phyloP scores from a whole-genome alignment of 2,113 vertebrate species.

The Hiodon tergisus region DNA sequence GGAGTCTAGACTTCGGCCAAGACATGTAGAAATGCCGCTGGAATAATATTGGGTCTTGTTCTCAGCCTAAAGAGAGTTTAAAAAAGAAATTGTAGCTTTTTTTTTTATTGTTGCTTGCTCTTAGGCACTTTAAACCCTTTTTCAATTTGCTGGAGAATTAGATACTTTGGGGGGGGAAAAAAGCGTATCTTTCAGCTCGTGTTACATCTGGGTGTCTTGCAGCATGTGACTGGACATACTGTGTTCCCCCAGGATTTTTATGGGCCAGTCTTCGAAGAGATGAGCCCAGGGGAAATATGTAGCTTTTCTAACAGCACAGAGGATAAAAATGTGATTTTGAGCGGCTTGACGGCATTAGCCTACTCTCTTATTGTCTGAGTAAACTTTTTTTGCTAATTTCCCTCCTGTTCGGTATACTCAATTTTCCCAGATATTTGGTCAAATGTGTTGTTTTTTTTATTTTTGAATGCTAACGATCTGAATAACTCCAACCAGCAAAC shows the following conservation, averaged over 20 bases:
- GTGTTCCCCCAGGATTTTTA: no score
- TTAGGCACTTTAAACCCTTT: background rate
- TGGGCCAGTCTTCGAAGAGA: slow-evolving; percentile 6
- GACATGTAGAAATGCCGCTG: background rate
- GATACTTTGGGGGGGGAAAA: background rate
- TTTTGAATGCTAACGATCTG: no score
- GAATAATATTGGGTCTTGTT: background rate
- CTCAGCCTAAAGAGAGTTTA: background rate
- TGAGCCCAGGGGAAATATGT: background rate
- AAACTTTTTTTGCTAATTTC: no score
- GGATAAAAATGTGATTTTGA: slow-evolving; percentile 20
- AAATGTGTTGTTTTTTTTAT: no score
- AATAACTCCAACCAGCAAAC: no score
- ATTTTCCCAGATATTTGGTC: no score
- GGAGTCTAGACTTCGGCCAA: background rate
- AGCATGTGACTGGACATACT: slow-evolving; percentile 1
- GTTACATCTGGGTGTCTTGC: background rate
- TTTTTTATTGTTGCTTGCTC: background rate
- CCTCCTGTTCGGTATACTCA: no score
- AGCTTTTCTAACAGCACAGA: slow-evolving; percentile 19
- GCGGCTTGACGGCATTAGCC: no score
- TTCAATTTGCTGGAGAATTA: background rate
- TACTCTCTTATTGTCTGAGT: no score
- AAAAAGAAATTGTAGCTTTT: no score
- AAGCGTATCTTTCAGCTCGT: background rate